phyloP scores from a whole-genome alignment of 2,888 invertebrate genomes.

The Troides oblongomaculatus region DNA sequence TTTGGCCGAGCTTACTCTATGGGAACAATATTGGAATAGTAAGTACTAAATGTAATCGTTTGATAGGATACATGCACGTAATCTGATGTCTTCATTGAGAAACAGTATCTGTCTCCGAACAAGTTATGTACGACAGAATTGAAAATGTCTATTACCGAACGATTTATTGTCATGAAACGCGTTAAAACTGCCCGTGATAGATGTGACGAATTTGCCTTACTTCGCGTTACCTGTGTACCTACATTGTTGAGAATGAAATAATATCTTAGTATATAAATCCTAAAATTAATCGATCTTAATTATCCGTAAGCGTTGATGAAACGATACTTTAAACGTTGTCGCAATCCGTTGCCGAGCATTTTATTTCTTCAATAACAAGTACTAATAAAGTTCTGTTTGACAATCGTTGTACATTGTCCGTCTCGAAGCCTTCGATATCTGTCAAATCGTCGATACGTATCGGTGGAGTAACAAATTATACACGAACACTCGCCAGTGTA shows the following conservation, averaged over 20 bases:
- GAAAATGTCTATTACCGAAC: constrained; percentile 36
- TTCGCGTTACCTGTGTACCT: constrained; percentile 76
- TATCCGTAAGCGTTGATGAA: constrained; percentile 70
- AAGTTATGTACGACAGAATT: constrained; percentile 30
- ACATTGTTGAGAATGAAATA: constrained; percentile 65
- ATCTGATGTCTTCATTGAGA: constrained; percentile 34
- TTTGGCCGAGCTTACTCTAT: constrained; percentile 75
- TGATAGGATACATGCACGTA: constrained; percentile 58
- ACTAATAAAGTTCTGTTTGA: constrained; percentile 30
- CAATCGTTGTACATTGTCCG: constrained; percentile 51
- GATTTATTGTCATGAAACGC: constrained; percentile 34
- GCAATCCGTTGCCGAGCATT: constrained; percentile 48
- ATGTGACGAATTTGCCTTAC: constrained; percentile 70
- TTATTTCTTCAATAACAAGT: constrained; percentile 38
- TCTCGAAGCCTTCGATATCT: constrained; percentile 50
- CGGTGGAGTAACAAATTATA: constrained; percentile 8
- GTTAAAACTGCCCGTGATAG: constrained; percentile 50
- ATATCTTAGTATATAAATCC: constrained; percentile 68
- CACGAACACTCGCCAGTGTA: constrained; percentile 31
- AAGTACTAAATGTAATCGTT: constrained; percentile 43
- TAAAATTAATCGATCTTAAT: constrained; percentile 76
- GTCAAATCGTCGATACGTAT: constrained; percentile 41
- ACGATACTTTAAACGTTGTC: constrained; percentile 57
- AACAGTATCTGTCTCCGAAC: constrained; percentile 48
- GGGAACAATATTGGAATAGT: constrained; percentile 75